Evolutionary conservation across 1,140 invertebrate species (phyloP), one percentile per base, ranked within the genome.

Genomic region (Drosophila pallidifrons): DNA sequence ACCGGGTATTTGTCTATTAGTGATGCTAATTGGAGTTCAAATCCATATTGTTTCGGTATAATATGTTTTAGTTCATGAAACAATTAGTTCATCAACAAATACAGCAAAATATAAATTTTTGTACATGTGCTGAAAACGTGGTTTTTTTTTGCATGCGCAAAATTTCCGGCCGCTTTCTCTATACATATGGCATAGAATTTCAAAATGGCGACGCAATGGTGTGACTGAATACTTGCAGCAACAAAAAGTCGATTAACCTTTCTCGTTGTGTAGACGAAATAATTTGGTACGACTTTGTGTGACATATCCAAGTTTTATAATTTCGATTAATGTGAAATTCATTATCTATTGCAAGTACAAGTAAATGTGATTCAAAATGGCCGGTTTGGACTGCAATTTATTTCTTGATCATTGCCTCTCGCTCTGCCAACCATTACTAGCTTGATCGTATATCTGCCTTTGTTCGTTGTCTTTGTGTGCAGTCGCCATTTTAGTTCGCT

Each of bases 201-300:
- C 86, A 88, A 88, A 63, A 90, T 90, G 85, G 85, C 86, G 73
- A 30, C 64, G 25, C 47, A n/a, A 64, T 75, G 60, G 59, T 75
- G 61, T 81, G 78, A 86, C 78, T 79, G 63, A 28, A 35, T 52
- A 20, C 71, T 52, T 43, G 70, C 46, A 79, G 70, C 63, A 69
- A 74, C 47, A 38, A 55, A 72, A 87, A 59, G 60, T 52, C n/a
- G 45, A 30, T 41, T 66, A 10, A 32, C 15, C 45, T 55, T 46
- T 25, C 5, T 15, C 3, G 0, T 57, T 52, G 45, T 70, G 38
- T 15, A 47, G 1, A 8, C 7, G 7, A 43, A 51, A 51, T n/a
- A 25, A 43, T 47, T 58, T 43, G 8, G 3, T 5, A 8, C 10
- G 49, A 35, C 51, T 59, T 54, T 55, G 63, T 59, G 59, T 57